Evolutionary conservation across 1,140 invertebrate species (phyloP).

Genomic region (Eciton burchellii): DNA sequence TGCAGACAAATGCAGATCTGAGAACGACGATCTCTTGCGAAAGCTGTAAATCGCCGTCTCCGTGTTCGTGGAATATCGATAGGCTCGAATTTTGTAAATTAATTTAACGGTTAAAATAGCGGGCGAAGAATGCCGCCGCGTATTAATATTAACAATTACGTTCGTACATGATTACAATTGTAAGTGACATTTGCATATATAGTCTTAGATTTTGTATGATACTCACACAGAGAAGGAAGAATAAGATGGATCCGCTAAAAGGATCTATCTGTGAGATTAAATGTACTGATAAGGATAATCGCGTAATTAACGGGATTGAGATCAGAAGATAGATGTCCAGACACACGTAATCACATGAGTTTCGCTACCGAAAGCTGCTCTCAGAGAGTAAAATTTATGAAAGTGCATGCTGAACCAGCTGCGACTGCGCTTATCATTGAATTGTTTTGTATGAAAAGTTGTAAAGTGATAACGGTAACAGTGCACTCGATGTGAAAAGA

Average conservation of each 20-base stretch:
- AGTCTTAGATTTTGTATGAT: conserved; percentile 76
- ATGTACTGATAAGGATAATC: conserved; percentile 53
- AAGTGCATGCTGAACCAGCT: background rate
- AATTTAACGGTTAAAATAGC: conserved; percentile 38
- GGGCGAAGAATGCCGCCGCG: conserved; percentile 26
- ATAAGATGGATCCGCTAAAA: conserved; percentile 21
- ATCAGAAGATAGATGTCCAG: background rate
- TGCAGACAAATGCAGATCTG: background rate
- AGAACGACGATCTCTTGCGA: background rate
- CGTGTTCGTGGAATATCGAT: conserved; percentile 42
- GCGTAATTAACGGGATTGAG: conserved; percentile 20
- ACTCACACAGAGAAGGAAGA: conserved; percentile 54
- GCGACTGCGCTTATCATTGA: conserved; percentile 57
- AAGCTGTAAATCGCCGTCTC: conserved; percentile 7
- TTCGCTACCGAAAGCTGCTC: background rate
- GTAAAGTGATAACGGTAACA: conserved; percentile 73
- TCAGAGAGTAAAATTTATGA: background rate
- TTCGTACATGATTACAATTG: conserved; percentile 64
- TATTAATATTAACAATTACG: conserved; percentile 60
- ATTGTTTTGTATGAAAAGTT: conserved; percentile 72
- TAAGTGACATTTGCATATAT: conserved; percentile 68
- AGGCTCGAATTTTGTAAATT: conserved; percentile 68
- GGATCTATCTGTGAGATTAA: conserved; percentile 60
- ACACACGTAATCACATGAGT: background rate
- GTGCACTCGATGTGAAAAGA: conserved; percentile 77